A percentile compares a stretch with the other conserved stretches of the same genome.
Conservation (phyloP, 2,113 vertebrate species). For the Bubalus kerabau region DNA sequence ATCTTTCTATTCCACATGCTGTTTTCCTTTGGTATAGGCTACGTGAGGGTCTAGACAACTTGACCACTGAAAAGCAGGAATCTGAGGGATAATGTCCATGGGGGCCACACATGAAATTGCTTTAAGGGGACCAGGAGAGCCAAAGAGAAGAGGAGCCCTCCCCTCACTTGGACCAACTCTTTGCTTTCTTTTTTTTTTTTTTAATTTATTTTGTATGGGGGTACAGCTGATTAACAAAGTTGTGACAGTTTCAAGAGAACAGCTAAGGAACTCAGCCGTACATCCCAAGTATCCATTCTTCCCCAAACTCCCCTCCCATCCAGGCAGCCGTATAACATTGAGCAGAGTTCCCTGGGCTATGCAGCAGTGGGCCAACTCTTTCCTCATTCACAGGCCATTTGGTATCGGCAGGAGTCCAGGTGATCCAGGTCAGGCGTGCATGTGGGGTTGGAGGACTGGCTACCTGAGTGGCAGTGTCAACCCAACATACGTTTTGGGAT, state of each 20-base stretch:
- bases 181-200: not conserved
- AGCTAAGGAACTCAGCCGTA: not conserved
- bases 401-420: too few species aligned
- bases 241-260: not conserved
- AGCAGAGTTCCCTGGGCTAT: not conserved
- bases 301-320: not conserved
- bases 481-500: not conserved
- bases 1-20: not conserved
- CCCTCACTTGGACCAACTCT: not conserved
- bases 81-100: not conserved
- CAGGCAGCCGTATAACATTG: not conserved
- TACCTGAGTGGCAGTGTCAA: not conserved
- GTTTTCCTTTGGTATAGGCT: not conserved
- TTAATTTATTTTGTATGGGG: not conserved
- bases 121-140: not conserved
- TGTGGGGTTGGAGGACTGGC: accelerated
- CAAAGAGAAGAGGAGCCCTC: not conserved
- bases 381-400: not conserved
- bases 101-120: not conserved
- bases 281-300: not conserved
- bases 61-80: not conserved
- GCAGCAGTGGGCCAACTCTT: not conserved
- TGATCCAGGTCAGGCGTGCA: not conserved
- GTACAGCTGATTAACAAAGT: not conserved
- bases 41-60: not conserved